Evolutionary conservation across 2,797 vertebrate genomes (phyloP), one percentile per base, ranked within the genome.

Genomic region (Brotula barbata): DNA sequence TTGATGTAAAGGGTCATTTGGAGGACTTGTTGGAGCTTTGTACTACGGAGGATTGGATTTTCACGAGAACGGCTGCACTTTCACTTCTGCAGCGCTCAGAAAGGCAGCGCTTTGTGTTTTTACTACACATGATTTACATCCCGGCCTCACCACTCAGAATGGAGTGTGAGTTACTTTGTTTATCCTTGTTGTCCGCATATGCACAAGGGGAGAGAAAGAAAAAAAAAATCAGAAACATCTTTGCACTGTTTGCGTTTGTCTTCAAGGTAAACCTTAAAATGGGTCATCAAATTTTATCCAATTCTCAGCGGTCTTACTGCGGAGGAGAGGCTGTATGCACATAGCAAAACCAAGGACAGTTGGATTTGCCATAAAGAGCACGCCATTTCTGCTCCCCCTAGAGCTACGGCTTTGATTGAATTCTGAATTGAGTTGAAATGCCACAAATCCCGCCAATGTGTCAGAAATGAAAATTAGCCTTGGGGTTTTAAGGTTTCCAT

Each of bases 21-120:
- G 89, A 90, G 91, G 87, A 90, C 90, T 93, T 71, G 22, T 85
- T 86, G 83, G 86, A 66, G 86, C 89, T 92, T 84, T 90, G 85
- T 91, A 88, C 89, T 91, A 91, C 93, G 90, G 92, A 91, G 88
- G 89, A 93, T 90, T 92, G 88, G 89, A 92, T 92, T 94, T 91
- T 92, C 90, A 91, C 86, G 89, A 88, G 85, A 93, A 92, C 89
- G 89, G 85, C 83, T 92, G 88, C 85, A 89, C 92, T 91, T 91
- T 91, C 82, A 74, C 86, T 64, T 88, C 91, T 78, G 78, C 84
- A 76, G 58, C 59, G 52, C 51, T 71, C 58, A 89, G 33, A 80
- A 47, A 64, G 70, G 79, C 59, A 50, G 28, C 58, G 53, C 49
- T 39, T 22, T 3, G 68, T 54, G 50, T 72, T 80, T 63, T 64